phyloP scores from a whole-genome alignment of 2,888 invertebrate genomes.

The Standfussiana lucernea region DNA sequence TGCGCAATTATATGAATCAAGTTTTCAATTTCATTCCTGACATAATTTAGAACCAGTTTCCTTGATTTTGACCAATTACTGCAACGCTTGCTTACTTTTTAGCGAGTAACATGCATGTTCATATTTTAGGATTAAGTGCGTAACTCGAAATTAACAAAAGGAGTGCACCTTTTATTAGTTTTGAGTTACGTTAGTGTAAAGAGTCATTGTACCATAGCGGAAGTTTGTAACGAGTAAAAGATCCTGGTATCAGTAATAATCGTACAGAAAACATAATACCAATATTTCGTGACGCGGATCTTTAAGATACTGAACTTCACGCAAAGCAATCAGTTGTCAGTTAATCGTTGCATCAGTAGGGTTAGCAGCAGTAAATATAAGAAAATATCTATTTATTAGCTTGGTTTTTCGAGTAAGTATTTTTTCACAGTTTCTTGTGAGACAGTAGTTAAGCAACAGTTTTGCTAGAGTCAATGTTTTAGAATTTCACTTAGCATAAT shows the following conservation, averaged over 20 bases:
- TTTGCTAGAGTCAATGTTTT: background rate
- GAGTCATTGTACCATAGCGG: background rate
- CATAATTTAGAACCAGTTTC: conserved; percentile 24
- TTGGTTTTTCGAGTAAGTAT: too few relatives aligned
- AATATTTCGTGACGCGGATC: conserved; percentile 51
- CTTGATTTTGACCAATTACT: conserved; percentile 13
- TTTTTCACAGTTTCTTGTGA: background rate
- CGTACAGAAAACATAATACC: conserved; percentile 22
- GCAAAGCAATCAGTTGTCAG: conserved; percentile 45
- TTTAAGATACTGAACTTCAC: conserved; percentile 58
- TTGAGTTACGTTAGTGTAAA: background rate
- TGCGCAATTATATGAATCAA: background rate
- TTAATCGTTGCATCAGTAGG: conserved; percentile 40
- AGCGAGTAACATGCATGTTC: background rate
- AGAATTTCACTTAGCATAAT: conserved; percentile 10
- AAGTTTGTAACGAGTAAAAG: conserved; percentile 9
- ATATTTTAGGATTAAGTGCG: background rate
- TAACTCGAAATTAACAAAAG: too few relatives aligned
- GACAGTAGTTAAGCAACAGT: background rate
- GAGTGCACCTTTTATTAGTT: background rate
- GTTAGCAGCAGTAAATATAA: conserved; percentile 21
- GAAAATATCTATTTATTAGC: background rate
- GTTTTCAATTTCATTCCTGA: conserved; percentile 1
- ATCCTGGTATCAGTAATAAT: conserved; percentile 21
- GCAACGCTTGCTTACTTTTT: conserved; percentile 1